Percentiles rank a stretch among this genome's conserved stretches.
Conservation (phyloP, 2,113 vertebrate species). For the Semnopithecus entellus region DNA sequence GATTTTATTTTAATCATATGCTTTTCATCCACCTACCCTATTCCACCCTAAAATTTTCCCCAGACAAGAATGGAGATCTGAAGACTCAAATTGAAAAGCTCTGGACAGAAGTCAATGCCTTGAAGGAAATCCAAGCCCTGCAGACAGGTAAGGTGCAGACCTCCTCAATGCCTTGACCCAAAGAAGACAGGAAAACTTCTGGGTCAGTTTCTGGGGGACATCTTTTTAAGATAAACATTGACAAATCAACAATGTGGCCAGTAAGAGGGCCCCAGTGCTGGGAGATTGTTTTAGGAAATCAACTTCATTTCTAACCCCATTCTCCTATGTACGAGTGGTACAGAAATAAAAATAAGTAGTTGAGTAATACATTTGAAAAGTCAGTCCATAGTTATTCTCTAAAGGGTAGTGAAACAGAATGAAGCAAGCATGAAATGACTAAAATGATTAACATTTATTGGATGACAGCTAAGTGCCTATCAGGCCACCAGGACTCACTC, state of each 20-base stretch:
- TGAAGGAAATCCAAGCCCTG: slow-evolving; percentile 97
- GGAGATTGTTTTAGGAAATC: neutral
- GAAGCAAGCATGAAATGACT: neutral
- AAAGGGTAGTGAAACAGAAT: neutral
- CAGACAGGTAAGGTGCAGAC: slow-evolving; percentile 90
- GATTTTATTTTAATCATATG: neutral
- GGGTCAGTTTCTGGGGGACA: neutral
- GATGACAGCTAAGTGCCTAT: neutral
- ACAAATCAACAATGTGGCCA: neutral
- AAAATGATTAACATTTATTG: neutral
- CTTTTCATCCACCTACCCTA: neutral
- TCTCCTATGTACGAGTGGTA: neutral
- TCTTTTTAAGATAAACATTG: neutral
- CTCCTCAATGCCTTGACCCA: neutral
- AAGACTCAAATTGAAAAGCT: slow-evolving; percentile 93
- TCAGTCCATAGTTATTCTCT: neutral
- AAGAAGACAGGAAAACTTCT: rapidly evolving
- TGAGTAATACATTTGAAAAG: neutral
- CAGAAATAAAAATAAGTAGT: neutral
- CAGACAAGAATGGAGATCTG: slow-evolving; percentile 90
- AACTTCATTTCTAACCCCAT: neutral
- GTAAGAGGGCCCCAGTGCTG: neutral
- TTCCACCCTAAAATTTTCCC: neutral
- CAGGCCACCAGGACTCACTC: neutral
- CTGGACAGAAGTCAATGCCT: slow-evolving; percentile 96